phyloP scores from a whole-genome alignment of 2,888 invertebrate genomes.

The Diabrotica balteata region DNA sequence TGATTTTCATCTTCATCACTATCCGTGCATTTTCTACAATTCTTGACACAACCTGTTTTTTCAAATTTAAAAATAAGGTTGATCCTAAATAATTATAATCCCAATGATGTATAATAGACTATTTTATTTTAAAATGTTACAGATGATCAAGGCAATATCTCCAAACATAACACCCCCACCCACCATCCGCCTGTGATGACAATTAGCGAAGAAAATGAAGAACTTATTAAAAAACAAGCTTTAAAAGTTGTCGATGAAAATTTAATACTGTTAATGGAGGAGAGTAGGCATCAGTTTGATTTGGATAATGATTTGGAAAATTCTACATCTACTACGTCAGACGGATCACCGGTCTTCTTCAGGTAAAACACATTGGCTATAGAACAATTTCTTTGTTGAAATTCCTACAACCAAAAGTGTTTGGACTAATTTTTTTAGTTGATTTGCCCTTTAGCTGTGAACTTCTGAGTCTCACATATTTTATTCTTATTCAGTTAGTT shows the following conservation, averaged over 20 bases:
- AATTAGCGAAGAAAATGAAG: conserved; percentile 58
- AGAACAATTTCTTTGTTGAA: not conserved
- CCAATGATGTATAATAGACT: too few species aligned
- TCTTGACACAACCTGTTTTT: too few species aligned
- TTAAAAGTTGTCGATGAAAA: conserved; percentile 71
- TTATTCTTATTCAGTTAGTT: too few species aligned
- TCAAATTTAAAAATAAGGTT: too few species aligned
- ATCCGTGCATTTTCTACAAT: too few species aligned
- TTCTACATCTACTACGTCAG: conserved; percentile 34
- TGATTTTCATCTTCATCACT: too few species aligned
- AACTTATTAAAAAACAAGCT: conserved; percentile 62
- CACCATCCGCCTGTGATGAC: conserved; percentile 82
- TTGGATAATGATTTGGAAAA: conserved; percentile 29
- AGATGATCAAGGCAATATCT: conserved; percentile 42
- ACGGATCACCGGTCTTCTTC: conserved; percentile 46
- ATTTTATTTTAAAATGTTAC: not conserved
- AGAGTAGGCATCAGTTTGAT: conserved; percentile 62
- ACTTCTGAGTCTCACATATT: too few species aligned
- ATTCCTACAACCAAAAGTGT: not conserved
- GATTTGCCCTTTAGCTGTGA: too few species aligned
- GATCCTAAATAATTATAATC: too few species aligned
- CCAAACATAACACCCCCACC: conserved; percentile 72
- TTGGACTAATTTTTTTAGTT: not conserved
- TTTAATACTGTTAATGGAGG: conserved; percentile 72
- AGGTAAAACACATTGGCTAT: conserved; percentile 37